Evolutionary conservation across 2,888 invertebrate genomes (phyloP).

Genomic region (Cheilosia vernalis): DNA sequence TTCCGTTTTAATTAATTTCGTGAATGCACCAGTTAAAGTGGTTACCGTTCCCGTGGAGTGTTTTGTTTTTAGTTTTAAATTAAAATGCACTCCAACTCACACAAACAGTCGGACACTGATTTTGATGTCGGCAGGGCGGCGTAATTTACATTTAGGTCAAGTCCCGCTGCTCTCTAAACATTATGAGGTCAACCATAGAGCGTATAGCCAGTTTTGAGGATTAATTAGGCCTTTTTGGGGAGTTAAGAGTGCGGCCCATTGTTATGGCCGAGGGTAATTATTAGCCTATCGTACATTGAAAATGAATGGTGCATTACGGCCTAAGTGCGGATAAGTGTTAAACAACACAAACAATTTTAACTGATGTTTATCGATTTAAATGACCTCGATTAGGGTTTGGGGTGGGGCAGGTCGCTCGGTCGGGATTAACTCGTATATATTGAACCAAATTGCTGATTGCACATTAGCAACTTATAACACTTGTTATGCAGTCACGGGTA

Average conservation of each 20-base stretch:
- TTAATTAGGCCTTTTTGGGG: slow-evolving; percentile 54
- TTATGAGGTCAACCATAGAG: slow-evolving; percentile 47
- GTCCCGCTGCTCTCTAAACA: slow-evolving; percentile 52
- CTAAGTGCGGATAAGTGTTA: slow-evolving; percentile 50
- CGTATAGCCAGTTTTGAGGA: slow-evolving; percentile 43
- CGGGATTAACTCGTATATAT: background rate
- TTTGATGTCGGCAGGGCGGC: background rate
- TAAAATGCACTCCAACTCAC: slow-evolving; percentile 29
- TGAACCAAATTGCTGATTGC: background rate
- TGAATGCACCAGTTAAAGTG: slow-evolving; percentile 67
- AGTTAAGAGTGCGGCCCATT: slow-evolving; percentile 50
- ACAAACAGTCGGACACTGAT: background rate
- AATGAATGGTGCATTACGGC: slow-evolving; percentile 61
- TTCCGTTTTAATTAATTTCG: slow-evolving; percentile 72
- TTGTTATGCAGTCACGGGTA: background rate
- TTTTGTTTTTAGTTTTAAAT: slow-evolving; percentile 63
- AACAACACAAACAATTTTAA: slow-evolving; percentile 51
- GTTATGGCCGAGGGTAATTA: slow-evolving; percentile 53
- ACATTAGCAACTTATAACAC: too few relatives aligned
- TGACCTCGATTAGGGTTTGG: slow-evolving; percentile 9
- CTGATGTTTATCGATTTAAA: slow-evolving; percentile 51
- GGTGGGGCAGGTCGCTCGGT: background rate
- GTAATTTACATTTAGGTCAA: slow-evolving; percentile 70
- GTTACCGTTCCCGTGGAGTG: slow-evolving; percentile 50
- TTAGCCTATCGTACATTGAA: slow-evolving; percentile 43